Percentiles rank a stretch among this genome's conserved stretches.
Evolutionary conservation across 2,113 vertebrate species (phyloP).

Genomic region (Cynocephalus volans): DNA sequence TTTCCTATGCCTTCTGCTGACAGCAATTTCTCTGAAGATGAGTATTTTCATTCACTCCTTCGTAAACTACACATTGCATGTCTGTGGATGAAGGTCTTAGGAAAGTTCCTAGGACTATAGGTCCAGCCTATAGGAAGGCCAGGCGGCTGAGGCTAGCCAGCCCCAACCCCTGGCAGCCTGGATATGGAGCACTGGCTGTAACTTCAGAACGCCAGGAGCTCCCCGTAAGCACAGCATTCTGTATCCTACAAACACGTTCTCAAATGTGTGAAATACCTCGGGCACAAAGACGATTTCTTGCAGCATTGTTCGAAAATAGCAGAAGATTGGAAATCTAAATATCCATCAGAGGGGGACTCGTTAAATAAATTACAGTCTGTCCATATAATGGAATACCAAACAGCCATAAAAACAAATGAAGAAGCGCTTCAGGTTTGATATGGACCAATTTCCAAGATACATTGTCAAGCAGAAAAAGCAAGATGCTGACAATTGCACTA

Average conservation of each 20-base stretch:
- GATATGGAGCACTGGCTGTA: background rate
- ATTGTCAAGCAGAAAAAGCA: constrained; percentile 73
- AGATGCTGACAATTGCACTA: constrained; percentile 68
- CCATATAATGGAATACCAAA: constrained; percentile 68
- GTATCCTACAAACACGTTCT: background rate
- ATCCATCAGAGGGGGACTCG: constrained; percentile 57
- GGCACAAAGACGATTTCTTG: background rate
- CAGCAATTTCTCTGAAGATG: background rate
- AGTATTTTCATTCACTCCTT: background rate
- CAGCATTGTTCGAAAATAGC: constrained; percentile 48
- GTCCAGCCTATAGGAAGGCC: background rate
- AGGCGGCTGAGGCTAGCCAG: background rate
- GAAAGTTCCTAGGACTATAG: background rate
- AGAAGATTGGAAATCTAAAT: constrained; percentile 66
- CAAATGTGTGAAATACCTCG: background rate
- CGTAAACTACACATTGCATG: background rate
- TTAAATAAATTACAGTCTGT: constrained; percentile 77
- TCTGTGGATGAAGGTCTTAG: background rate
- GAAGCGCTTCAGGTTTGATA: constrained; percentile 59
- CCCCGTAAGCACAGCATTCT: too few relatives aligned
- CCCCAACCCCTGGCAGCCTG: background rate
- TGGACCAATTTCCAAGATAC: constrained; percentile 81
- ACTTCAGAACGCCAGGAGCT: background rate
- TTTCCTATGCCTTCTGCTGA: background rate
- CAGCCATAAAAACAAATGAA: constrained; percentile 77